These are phyloP conservation scores for Pelecanus crispus DNA, from an alignment of 2,113 vertebrate species.

Conservation along the genomic window DNA sequence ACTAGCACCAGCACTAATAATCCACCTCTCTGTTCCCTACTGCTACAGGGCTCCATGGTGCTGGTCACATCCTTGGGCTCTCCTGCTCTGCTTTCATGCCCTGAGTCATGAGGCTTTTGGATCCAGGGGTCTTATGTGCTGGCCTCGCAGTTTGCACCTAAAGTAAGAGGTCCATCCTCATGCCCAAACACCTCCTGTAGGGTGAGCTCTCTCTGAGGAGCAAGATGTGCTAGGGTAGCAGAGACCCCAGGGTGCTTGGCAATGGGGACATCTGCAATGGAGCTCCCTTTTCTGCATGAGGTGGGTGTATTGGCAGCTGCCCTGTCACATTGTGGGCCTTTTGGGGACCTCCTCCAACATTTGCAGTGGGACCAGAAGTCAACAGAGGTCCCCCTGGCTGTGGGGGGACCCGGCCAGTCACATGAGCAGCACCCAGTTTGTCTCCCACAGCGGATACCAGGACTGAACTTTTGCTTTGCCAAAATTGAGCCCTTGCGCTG, in stretches of 20 bases:
- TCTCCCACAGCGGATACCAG: neutral
- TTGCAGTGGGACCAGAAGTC: neutral
- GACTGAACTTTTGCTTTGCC: neutral
- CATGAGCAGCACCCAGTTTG: neutral
- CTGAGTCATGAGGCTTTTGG: neutral
- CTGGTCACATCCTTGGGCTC: neutral
- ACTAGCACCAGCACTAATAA: neutral
- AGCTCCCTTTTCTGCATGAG: neutral
- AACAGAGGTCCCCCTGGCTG: neutral
- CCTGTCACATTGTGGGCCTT: neutral
- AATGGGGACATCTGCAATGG: neutral
- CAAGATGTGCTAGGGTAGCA: neutral
- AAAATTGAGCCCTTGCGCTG: neutral
- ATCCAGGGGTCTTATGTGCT: neutral
- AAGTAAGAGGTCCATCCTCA: neutral
- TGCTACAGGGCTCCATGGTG: neutral
- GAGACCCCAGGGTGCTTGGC: neutral
- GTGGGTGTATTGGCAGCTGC: neutral
- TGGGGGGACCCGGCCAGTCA: neutral
- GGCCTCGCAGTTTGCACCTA: too few relatives aligned
- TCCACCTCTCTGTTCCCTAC: neutral
- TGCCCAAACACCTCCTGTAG: conserved; percentile 48
- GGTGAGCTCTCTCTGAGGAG: conserved; percentile 59
- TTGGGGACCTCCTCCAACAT: neutral
- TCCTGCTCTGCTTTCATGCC: neutral